Evolutionary conservation across 2,888 invertebrate species (phyloP), one percentile per base, ranked within the genome.

Genomic region (Sepiola atlantica): DNA sequence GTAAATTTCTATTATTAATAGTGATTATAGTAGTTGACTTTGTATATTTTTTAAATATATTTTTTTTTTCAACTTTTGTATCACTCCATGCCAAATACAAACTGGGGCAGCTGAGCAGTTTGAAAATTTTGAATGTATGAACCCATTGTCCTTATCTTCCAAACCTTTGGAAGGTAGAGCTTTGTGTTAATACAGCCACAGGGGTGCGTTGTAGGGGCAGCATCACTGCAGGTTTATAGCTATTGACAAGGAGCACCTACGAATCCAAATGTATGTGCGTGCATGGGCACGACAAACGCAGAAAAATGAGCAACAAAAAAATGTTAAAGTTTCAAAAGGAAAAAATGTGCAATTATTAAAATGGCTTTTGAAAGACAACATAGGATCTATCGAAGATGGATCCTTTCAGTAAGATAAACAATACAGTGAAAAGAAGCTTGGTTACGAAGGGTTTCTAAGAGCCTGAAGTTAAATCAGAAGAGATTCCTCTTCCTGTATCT

Each of bases 71-170:
- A 91, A 24, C 91, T 24, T 77, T n/a, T n/a, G n/a, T 24, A 77
- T 77, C 24, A 28, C 24, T 91, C 35, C 45, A 91, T 54, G 54
- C 91, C 91, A 45, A 54, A 35, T 91, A 92, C 92, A 92, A 92
- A 55, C 54, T 32, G 92, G 92, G 92, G 92, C 92, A 92, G 45
- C 92, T 92, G 92, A 55, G 92, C 92, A 92, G 92, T 77, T 77
- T 77, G 77, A 77, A 77, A 45, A 92, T 92, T 18, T 92, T 55
- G 4, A 28, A 28, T 21, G 92, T 92, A 92, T 92, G n/a, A 92
- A 20, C 92, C 35, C 32, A 45, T 28, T 55, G 92, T 55, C n/a
- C 55, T 14, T 92, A 92, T 55, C 92, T 92, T 92, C 92, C 55
- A 54, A 54, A 92, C 21, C 24, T 24, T 21, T 92, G 55, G 92